Evolutionary conservation across 2,888 invertebrate species (phyloP).

Genomic region (Lycophotia porphyrea): DNA sequence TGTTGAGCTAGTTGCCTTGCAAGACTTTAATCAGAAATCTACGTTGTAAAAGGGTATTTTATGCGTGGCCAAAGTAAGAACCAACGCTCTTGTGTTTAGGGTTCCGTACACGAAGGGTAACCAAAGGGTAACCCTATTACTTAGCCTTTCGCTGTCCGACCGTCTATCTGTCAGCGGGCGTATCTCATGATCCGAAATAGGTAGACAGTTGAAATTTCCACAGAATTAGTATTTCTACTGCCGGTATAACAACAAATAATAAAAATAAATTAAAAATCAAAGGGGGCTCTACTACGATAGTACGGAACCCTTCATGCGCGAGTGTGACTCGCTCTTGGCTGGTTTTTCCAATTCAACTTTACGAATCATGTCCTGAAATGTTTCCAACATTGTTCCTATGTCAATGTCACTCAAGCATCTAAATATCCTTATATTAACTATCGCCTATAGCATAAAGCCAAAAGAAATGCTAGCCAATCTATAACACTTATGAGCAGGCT

Average conservation of each 20-base stretch:
- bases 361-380: background rate
- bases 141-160: too few relatives aligned
- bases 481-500: slow-evolving; percentile 19
- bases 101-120: too few relatives aligned
- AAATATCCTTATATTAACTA: background rate
- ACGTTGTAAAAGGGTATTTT: background rate
- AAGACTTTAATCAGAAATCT: background rate
- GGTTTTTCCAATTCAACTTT: background rate
- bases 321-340: too few relatives aligned
- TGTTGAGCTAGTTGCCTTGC: background rate
- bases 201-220: too few relatives aligned
- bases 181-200: too few relatives aligned
- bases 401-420: background rate
- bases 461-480: slow-evolving; percentile 15
- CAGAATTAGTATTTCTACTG: too few relatives aligned
- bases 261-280: too few relatives aligned
- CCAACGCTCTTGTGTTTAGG: background rate
- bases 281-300: too few relatives aligned
- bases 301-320: too few relatives aligned
- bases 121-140: too few relatives aligned
- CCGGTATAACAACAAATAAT: too few relatives aligned
- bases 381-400: background rate
- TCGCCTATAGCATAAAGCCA: background rate
- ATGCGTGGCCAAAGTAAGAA: background rate
- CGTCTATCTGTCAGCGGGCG: too few relatives aligned